Base-by-base conservation (phyloP, 2,888 invertebrate genomes). In the Aphrophora alni region DNA sequence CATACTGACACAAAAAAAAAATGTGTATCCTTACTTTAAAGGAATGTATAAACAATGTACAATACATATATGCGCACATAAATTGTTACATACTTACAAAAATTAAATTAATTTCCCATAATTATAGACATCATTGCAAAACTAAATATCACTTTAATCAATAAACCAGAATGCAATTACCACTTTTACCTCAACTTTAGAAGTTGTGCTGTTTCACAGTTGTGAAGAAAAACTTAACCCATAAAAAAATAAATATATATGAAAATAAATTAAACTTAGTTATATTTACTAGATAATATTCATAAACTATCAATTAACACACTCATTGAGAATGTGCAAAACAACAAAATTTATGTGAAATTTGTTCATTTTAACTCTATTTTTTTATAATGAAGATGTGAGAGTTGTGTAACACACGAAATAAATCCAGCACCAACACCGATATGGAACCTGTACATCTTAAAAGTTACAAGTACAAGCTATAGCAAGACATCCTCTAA, bases 31-130 rank as follows among this genome's bases (percentile, higher is more conserved):
- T 44, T 21, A 59, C n/a, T 21, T 21, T 21, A 2, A 21, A 59
- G 59, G 59, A 59, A 59, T 59, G 59, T 59, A 59, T 59, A 59
- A 59, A 59, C 59, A 59, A 59, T 59, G 21, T 59, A 59, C 59
- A 59, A 59, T 59, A 44, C 10, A 44, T 12, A 14, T 44, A 44
- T 44, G 10, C 44, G 10, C 17, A n/a, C n/a, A 10, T 44, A 14
- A 44, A 44, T 14, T 14, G 44, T 10, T 33, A 3, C 33, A 33
- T 33, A 33, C 33, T 44, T 44, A 21, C 59, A 59, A 21, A 59
- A 59, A 33, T 33, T 33, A 33, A n/a, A 59, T 44, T 59, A 59
- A 59, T 59, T 59, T 10, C 33, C 21, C 21, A 21, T 5, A 21
- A 5, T 59, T 59, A 21, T 21, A 59, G 59, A 7, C 59, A 59